These are phyloP conservation scores for Peromyscus attwateri DNA, from an alignment of 2,797 vertebrate genomes.

Conservation along the genomic window DNA sequence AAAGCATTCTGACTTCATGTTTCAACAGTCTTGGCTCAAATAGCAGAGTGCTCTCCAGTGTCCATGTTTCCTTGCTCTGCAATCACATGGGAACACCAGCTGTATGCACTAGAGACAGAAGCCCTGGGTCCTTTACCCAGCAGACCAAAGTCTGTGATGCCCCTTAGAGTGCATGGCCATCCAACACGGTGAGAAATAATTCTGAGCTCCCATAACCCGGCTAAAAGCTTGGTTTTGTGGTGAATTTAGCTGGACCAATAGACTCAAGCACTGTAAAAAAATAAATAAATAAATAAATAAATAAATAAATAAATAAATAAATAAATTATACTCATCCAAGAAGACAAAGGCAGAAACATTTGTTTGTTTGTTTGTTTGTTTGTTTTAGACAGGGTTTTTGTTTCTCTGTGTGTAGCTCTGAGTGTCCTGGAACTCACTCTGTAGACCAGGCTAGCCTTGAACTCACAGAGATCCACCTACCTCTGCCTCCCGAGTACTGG, in stretches of 20 bases:
- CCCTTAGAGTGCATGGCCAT: background rate
- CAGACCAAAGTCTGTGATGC: background rate
- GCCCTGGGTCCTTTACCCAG: background rate
- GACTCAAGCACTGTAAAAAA: conserved; percentile 52
- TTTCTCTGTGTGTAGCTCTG: too few relatives aligned
- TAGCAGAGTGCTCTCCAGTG: conserved; percentile 64
- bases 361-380: too few relatives aligned
- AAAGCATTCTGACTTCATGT: conserved; percentile 85
- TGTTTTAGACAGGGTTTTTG: too few relatives aligned
- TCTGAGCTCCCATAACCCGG: background rate
- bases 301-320: too few relatives aligned
- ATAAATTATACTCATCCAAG: background rate
- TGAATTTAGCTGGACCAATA: background rate
- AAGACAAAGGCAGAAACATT: background rate
- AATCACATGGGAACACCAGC: conserved; percentile 62
- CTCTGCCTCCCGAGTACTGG: too few relatives aligned
- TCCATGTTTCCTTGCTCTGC: conserved; percentile 68
- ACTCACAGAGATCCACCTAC: too few relatives aligned
- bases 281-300: too few relatives aligned
- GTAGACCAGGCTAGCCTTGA: too few relatives aligned
- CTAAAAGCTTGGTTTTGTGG: background rate
- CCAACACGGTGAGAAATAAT: background rate
- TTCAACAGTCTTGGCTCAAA: conserved; percentile 82
- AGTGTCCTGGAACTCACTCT: too few relatives aligned
- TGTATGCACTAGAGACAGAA: background rate